A percentile compares a stretch with the other conserved stretches of the same genome.
Evolutionary conservation across 2,888 invertebrate genomes (phyloP).

Genomic region (Diaprepes abbreviatus): DNA sequence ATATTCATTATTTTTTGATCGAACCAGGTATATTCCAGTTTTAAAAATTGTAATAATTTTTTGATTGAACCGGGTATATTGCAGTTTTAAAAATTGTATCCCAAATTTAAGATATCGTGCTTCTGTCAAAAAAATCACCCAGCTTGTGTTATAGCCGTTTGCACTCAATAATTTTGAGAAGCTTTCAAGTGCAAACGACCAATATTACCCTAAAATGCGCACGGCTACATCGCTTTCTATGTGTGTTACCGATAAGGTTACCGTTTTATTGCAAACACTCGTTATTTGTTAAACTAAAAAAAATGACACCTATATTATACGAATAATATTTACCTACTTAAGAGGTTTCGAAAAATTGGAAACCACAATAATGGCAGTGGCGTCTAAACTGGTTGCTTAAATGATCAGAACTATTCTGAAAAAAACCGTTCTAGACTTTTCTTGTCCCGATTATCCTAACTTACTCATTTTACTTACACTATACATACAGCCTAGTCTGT

Average conservation of each 20-base stretch:
- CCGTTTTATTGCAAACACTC: constrained; percentile 41
- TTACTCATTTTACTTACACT: constrained; percentile 60
- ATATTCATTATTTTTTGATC: too few species aligned
- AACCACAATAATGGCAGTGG: constrained; percentile 64
- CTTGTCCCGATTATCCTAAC: constrained; percentile 50
- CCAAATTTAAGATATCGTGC: too few species aligned
- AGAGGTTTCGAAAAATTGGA: constrained; percentile 59
- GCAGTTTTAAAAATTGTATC: too few species aligned
- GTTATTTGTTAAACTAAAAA: constrained; percentile 55
- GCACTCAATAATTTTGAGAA: too few species aligned
- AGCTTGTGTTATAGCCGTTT: too few species aligned
- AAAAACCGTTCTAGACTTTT: constrained; percentile 48
- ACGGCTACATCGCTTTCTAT: neutral
- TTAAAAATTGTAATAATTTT: too few species aligned
- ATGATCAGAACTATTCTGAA: constrained; percentile 58
- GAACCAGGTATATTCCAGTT: too few species aligned
- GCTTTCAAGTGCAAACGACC: too few species aligned
- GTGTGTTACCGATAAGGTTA: constrained; percentile 46
- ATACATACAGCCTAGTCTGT: constrained; percentile 62
- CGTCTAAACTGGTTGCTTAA: constrained; percentile 62
- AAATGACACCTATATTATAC: constrained; percentile 35
- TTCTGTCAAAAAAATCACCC: too few species aligned
- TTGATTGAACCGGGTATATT: too few species aligned
- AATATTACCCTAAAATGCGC: neutral
- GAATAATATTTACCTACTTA: constrained; percentile 49